Base-by-base conservation (phyloP, 2,113 vertebrate genomes). In the Lampris megalopsis region DNA sequence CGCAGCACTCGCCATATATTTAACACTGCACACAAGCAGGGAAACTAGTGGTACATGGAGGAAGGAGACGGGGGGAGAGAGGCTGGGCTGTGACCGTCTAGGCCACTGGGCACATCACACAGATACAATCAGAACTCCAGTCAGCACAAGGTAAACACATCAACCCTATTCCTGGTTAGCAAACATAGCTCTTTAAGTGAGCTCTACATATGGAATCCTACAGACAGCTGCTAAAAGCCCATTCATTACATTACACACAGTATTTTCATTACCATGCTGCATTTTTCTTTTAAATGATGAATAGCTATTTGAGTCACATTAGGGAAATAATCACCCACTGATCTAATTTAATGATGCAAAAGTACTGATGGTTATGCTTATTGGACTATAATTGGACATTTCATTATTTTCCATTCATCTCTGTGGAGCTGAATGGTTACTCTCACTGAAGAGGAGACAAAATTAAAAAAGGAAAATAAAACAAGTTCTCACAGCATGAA, bases 1-100 rank as follows among this genome's bases (percentile, higher is more conserved):
- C 76, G 89, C 67, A 94, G 83, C 73, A 94, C 78, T 82, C 77
- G 86, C 71, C 73, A 77, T 81, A 84, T 84, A 84, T 83, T 90
- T 83, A 88, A 90, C 86, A 85, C 77, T 82, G 11, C 56, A 80
- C 74, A 89, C 54, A 61, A 63, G 74, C 65, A 71, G 63, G 57
- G 49, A 37, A 3, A 59, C n/a, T 13, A 36, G 36, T 13, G 79
- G 75, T 66, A 76, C 70, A 61, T 58, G 59, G 62, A 35, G 13
- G 7, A 2, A 11, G 68, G 61, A 62, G 73, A 58, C 43, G 77
- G 37, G 24, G 71, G 13, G 37, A 43, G 62, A 42, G 42, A 68
- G 54, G 45, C 49, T 58, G 60, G 41, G 42, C 47, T 4, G 5
- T 10, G 9, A 37, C n/a, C 8, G 5, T 52, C 9, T 9, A 67